phyloP scores from a whole-genome alignment of 1,140 invertebrate genomes.

The Pachyrhynchus sulphureomaculatus region DNA sequence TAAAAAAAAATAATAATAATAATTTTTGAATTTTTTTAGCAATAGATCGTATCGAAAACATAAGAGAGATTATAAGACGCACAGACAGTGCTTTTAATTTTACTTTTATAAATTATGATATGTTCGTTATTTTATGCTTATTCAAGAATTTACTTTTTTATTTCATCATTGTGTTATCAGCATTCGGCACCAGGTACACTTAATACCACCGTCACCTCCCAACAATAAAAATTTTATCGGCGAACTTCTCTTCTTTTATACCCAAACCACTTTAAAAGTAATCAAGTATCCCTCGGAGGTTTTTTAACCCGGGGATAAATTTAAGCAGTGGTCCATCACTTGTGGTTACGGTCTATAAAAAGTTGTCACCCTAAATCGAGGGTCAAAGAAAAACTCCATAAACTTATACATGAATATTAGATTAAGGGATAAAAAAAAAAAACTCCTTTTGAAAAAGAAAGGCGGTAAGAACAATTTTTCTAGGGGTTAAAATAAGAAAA shows the following conservation, averaged over 20 bases:
- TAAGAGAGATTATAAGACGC: no score
- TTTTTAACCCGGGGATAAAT: conserved; percentile 23
- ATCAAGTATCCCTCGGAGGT: conserved; percentile 21
- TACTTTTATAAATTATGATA: no score
- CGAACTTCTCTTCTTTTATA: background rate
- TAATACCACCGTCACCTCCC: background rate
- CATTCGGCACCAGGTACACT: no score
- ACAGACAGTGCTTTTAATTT: no score
- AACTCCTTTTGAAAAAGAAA: background rate
- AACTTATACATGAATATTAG: conserved; percentile 39
- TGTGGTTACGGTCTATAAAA: conserved; percentile 34
- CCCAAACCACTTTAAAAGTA: conserved; percentile 23
- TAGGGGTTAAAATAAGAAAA: no score
- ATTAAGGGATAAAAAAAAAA: conserved; percentile 31
- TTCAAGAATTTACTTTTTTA: no score
- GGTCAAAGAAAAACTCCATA: conserved; percentile 32
- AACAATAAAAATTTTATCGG: conserved; percentile 9
- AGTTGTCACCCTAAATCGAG: conserved; percentile 31
- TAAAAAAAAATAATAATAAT: no score
- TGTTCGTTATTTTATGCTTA: no score
- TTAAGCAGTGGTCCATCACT: conserved; percentile 34
- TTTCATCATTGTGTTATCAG: no score
- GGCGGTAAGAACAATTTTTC: background rate
- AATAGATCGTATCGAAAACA: no score
- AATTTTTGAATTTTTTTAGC: no score